Evolutionary conservation across 2,888 invertebrate species (phyloP), one percentile per base, ranked within the genome.

Genomic region (Tigriopus californicus): DNA sequence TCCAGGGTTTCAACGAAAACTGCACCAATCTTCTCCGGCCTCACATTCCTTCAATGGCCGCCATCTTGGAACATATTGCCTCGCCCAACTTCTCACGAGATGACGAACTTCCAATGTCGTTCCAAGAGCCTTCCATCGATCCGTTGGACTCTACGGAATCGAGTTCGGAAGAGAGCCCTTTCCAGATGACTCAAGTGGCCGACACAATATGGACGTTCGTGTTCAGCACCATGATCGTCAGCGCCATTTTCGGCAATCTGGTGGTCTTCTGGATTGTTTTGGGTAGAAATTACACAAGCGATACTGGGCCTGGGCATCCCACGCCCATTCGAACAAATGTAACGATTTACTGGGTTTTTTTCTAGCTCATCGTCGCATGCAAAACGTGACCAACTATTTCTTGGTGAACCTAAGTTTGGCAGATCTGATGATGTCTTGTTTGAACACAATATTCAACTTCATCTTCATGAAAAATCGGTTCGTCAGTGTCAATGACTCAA

Each of bases 381-480:
- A 89, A 62, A 89, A 89, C 0, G 86, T 90, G 10, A 91, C 91
- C 56, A 91, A 91, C 73, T 91, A 88, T 73, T 90, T 90, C 71
- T 76, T 91, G 63, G 81, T 91, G 63, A 91, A 91, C 70, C 75
- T 92, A 59, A 88, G 88, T 61, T 79, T 85, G 48, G 87, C 90
- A 22, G 90, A 91, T 68, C 75, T 88, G 63, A 78, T 89, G 71
- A 85, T 90, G 78, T 85, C 89, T 0, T 77, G 84, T 2, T 77
- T 91, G 66, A 91, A 91, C 72, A 87, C 89, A 66, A 79, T 83
- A 63, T 90, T 90, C 75, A 90, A 89, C 73, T 89, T 87, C 69
- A 81, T 85, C 66, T 90, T 86, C 72, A 86, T 90, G 81, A 72
- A 91, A 61, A 83, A 87, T 71, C 82, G 80, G 80, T 80, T 67